Base-by-base conservation (phyloP, 2,113 vertebrate species). In the Oriolus oriolus region DNA sequence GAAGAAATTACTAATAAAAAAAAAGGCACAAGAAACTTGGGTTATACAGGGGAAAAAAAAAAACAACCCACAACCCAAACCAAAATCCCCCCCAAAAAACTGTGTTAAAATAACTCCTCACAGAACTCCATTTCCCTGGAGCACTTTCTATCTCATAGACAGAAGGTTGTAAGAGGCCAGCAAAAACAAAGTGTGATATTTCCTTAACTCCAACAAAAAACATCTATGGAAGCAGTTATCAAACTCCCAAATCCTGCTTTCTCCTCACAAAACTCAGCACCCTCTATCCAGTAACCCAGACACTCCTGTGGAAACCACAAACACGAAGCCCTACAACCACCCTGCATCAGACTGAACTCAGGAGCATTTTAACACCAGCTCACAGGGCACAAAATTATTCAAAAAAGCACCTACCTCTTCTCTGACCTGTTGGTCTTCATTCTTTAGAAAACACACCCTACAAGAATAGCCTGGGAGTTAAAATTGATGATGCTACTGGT, bases 31-130 rank as follows among this genome's bases (percentile, higher is more conserved):
- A 49, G 1, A 31, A 24, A 57, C 66, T 13, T 59, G 9, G 33
- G 26, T 57, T 44, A 49, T 13, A 56, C 0, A 8, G 8, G 9
- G 26, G 0, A 0, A 8, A 54, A 54, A 33, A 30, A 21, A 8
- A 4, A 24, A n/a, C 9, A 50, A n/a, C n/a, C n/a, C n/a, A n/a
- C n/a, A 19, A 9, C 50, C 31, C 50, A 52, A 28, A 8, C 50
- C 50, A 53, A 30, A 18, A 30, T 30, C 10, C 28, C 8, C 8
- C 14, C 22, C 1, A 31, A 44, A 20, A 15, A 24, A 2, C 7
- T 18, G 2, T 15, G 14, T 50, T 74, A 47, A 77, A 87, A 24
- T 14, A 73, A 71, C 24, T 47, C n/a, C 18, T 86, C 37, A 16
- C 5, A 74, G 28, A 76, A 18, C 8, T 76, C 20, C n/a, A 31